Conservation (phyloP, 2,113 vertebrate species). For the Leptosomus discolor region DNA sequence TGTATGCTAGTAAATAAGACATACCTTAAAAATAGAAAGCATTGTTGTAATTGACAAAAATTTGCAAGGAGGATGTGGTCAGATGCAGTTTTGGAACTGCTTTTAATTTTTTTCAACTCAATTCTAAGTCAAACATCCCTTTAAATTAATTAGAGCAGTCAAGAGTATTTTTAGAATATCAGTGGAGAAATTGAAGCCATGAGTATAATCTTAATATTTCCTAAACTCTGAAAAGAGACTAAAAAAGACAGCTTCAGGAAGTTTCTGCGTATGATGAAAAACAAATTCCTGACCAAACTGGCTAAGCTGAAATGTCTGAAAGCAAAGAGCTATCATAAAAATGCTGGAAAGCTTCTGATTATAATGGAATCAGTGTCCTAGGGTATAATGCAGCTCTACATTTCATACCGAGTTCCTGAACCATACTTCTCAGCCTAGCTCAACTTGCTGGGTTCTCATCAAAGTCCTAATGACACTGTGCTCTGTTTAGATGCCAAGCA, state of each 20-base stretch:
- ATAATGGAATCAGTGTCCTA: not conserved
- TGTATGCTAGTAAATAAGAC: not conserved
- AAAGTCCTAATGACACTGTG: not conserved
- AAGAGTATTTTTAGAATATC: not conserved
- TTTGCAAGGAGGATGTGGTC: not conserved
- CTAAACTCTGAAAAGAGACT: not conserved
- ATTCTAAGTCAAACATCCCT: not conserved
- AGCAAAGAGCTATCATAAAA: not conserved
- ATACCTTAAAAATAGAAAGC: not conserved
- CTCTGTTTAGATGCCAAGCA: slow-evolving; percentile 1
- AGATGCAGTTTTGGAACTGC: not conserved
- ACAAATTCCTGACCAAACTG: not conserved
- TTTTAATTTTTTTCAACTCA: not conserved
- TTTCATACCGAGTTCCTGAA: not conserved
- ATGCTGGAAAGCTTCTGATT: not conserved
- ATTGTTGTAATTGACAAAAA: not conserved
- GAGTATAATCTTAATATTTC: not conserved
- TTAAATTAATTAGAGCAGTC: slow-evolving; percentile 38
- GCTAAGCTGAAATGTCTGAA: not conserved
- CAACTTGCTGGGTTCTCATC: not conserved
- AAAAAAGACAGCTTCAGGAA: not conserved
- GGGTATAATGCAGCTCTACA: slow-evolving; percentile 6
- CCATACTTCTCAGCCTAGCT: not conserved
- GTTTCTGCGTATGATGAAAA: not conserved
- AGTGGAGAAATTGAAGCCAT: not conserved